A percentile compares a stretch with the other conserved stretches of the same genome.
These are phyloP conservation scores for Tupaia chinensis DNA, from an alignment of 2,113 vertebrate species.

Conservation along the genomic window DNA sequence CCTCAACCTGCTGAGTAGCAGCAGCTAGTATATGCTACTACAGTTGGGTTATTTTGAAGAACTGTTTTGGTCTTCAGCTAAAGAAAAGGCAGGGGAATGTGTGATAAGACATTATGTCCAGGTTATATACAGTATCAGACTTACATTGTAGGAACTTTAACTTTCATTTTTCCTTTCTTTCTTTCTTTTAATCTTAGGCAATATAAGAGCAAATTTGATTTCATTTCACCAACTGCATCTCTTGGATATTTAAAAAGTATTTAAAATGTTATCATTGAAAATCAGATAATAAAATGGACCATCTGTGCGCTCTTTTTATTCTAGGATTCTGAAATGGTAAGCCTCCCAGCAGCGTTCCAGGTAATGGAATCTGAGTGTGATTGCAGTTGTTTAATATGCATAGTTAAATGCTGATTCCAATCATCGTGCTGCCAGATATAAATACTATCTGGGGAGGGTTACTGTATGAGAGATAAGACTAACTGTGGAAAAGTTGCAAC, in stretches of 20 bases:
- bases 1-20: too few relatives aligned
- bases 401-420: constrained; percentile 60
- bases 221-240: constrained; percentile 33
- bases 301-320: background rate
- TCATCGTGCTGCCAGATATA: constrained; percentile 58
- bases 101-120: background rate
- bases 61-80: background rate
- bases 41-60: background rate
- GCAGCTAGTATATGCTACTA: too few relatives aligned
- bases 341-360: constrained; percentile 4
- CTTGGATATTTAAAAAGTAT: constrained; percentile 18
- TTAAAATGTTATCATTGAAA: constrained; percentile 12
- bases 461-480: constrained; percentile 9
- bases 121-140: background rate
- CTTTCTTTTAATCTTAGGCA: background rate
- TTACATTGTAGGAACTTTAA: background rate
- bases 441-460: constrained; percentile 10
- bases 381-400: constrained; percentile 61
- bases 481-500: constrained; percentile 3
- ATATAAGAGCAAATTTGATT: constrained; percentile 13
- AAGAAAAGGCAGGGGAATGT: background rate
- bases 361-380: constrained; percentile 38
- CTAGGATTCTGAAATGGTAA: constrained; percentile 18
- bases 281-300: constrained; percentile 15
- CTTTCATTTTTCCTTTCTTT: background rate